Evolutionary conservation across 1,140 invertebrate genomes (phyloP).

Genomic region (Phthorimaea operculella): DNA sequence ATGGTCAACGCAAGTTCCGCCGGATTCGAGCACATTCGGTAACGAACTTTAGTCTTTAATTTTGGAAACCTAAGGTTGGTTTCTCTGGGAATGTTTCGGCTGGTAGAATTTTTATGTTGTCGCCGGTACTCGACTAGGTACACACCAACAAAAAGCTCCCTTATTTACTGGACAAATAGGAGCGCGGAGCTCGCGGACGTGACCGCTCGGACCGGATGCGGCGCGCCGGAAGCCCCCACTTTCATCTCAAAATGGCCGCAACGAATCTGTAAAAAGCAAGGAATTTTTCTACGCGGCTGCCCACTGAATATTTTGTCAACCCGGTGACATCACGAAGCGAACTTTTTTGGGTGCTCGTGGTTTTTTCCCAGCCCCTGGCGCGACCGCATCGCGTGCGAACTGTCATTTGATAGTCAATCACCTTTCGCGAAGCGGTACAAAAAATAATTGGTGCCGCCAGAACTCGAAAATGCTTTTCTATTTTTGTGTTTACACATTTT

Average conservation of each 20-base stretch:
- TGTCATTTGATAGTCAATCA: constrained; percentile 3
- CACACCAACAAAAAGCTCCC: constrained; percentile 20
- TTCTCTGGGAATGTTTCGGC: not conserved
- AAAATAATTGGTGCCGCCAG: no score
- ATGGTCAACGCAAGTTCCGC: constrained; percentile 3
- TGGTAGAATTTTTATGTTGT: not conserved
- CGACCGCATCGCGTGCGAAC: not conserved
- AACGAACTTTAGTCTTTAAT: no score
- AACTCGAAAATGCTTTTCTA: no score
- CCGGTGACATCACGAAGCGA: constrained; percentile 38
- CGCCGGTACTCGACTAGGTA: not conserved
- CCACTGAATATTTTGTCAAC: constrained; percentile 55
- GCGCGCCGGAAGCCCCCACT: constrained; percentile 53
- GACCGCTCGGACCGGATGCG: constrained; percentile 48
- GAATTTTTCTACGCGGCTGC: constrained; percentile 60
- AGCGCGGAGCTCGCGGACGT: constrained; percentile 22
- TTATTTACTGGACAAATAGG: constrained; percentile 33
- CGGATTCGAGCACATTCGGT: not conserved
- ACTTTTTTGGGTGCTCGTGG: constrained; percentile 32
- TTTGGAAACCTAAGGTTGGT: not conserved
- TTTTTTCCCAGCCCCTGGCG: constrained; percentile 33
- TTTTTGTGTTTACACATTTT: no score
- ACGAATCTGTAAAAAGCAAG: constrained; percentile 52
- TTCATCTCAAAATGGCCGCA: constrained; percentile 59
- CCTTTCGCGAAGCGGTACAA: not conserved